Evolutionary conservation across 2,888 invertebrate species (phyloP).

Genomic region (Serrognathus titanus): DNA sequence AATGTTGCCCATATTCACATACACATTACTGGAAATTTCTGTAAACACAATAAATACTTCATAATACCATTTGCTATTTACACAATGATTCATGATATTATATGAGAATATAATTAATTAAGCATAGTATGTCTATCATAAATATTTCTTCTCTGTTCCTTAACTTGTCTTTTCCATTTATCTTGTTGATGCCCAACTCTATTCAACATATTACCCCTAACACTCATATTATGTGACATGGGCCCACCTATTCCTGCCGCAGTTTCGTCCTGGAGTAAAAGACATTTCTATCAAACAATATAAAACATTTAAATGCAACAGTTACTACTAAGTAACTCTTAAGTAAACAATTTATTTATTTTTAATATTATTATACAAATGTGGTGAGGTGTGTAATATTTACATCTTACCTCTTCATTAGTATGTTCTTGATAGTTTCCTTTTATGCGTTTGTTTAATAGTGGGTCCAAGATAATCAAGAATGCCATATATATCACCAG

Average conservation of each 20-base stretch:
- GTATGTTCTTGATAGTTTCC: conserved; percentile 90
- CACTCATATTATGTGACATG: conserved; percentile 73
- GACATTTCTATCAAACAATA: conserved; percentile 19
- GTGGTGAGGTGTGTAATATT: too few species aligned
- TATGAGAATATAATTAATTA: conserved; percentile 60
- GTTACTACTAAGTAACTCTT: too few species aligned
- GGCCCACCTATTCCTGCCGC: conserved; percentile 57
- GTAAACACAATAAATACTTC: too few species aligned
- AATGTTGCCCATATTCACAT: too few species aligned
- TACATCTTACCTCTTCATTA: conserved; percentile 81
- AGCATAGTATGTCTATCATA: conserved; percentile 98
- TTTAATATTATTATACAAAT: too few species aligned
- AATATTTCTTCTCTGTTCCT: conserved; percentile 92
- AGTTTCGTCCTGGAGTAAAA: conserved; percentile 57
- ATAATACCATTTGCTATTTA: too few species aligned
- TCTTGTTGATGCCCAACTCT: conserved; percentile 95
- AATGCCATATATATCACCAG: conserved; percentile 98
- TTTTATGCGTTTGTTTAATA: conserved; percentile 84
- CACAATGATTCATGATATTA: too few species aligned
- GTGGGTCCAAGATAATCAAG: conserved; percentile 92
- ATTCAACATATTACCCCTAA: conserved; percentile 81
- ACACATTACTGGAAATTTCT: too few species aligned
- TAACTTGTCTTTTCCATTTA: conserved; percentile 96
- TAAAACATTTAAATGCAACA: conserved; percentile 12
- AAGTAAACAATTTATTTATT: too few species aligned